phyloP scores from a whole-genome alignment of 2,888 invertebrate genomes.

The Platerodrilus igneus region DNA sequence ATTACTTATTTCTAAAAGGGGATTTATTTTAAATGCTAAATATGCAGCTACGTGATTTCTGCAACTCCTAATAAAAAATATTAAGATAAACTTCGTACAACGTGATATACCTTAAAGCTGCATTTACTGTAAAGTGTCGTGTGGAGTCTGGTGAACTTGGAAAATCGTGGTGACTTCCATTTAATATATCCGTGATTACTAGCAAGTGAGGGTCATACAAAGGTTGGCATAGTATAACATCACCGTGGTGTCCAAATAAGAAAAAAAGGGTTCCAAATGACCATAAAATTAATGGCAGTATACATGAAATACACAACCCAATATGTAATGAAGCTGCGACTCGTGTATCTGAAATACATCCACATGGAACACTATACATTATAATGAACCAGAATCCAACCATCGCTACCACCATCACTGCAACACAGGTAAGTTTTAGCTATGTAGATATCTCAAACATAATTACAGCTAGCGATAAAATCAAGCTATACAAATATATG shows the following conservation, averaged over 20 bases:
- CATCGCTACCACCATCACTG: no score
- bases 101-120: no score
- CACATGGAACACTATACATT: conserved; percentile 49
- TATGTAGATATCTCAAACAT: no score
- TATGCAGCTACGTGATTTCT: conserved; percentile 69
- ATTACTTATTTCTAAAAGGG: conserved; percentile 64
- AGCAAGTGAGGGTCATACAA: conserved; percentile 64
- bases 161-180: no score
- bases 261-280: conserved; percentile 54
- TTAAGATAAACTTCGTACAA: no score
- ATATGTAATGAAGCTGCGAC: conserved; percentile 43
- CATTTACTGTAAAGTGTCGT: no score
- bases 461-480: no score
- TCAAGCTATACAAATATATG: no score
- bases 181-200: no score
- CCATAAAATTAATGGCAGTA: conserved; percentile 60
- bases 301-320: conserved; percentile 55
- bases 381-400: conserved; percentile 52
- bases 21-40: conserved; percentile 65
- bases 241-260: conserved; percentile 61
- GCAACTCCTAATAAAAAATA: conserved; percentile 61
- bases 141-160: no score
- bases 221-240: conserved; percentile 67
- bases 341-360: conserved; percentile 40
- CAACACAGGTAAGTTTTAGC: no score